Conservation (phyloP, 2,797 vertebrate species). For the Buphagus erythrorhynchus region DNA sequence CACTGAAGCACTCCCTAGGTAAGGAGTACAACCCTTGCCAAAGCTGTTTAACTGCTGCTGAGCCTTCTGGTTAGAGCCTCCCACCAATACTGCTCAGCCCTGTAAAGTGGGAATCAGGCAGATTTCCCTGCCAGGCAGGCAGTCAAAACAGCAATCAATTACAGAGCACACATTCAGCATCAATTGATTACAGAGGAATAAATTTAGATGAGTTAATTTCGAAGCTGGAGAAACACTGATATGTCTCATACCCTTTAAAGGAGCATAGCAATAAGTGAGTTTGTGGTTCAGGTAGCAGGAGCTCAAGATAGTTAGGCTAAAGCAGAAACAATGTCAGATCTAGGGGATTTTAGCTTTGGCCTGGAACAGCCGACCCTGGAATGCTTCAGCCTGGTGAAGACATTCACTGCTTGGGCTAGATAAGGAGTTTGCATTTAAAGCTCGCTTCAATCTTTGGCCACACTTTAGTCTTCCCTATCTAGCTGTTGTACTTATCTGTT, state of each 20-base stretch:
- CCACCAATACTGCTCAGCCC: not conserved
- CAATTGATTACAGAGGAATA: not conserved
- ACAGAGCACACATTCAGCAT: not conserved
- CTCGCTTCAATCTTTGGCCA: not conserved
- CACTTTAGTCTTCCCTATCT: not conserved
- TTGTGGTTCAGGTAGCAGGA: not conserved
- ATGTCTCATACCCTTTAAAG: not conserved
- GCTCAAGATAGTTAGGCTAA: not conserved
- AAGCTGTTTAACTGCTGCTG: not conserved
- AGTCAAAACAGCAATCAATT: not conserved
- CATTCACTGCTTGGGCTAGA: not conserved
- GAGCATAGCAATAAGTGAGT: not conserved
- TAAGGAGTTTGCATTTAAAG: not conserved
- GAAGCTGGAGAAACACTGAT: not conserved
- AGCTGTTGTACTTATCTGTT: not conserved
- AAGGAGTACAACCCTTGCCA: not conserved
- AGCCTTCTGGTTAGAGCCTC: not conserved
- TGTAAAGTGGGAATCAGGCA: rapidly evolving
- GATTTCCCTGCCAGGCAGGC: not conserved
- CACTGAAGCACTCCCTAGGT: not conserved
- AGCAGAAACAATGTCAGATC: not conserved
- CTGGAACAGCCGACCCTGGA: not conserved
- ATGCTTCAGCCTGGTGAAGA: not conserved
- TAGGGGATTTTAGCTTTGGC: not conserved
- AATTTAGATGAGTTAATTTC: not conserved